Evolutionary conservation across 2,888 invertebrate species (phyloP), one percentile per base, ranked within the genome.

Genomic region (Teleiodes luculella): DNA sequence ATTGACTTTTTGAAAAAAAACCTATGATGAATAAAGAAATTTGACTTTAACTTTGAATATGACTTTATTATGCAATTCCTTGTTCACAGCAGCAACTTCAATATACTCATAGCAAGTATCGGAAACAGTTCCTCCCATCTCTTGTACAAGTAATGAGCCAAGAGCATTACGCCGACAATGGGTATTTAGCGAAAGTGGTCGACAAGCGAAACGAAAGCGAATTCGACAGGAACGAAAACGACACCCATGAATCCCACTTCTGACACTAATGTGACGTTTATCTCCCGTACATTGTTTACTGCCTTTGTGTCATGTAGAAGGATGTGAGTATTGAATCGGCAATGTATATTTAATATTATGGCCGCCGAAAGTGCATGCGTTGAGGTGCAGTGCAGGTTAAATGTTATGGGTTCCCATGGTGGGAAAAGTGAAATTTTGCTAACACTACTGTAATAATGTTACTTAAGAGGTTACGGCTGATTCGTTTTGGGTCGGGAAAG

Each of bases 141-240:
- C 35, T 48, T 35, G 60, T 56, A 54, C 59, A 54, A 55, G 62
- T 59, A 57, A 64, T 57, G 56, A 50, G 56, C 51, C 58, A 60
- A 56, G 45, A 51, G 50, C 58, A 65, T 67, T 64, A 66, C 60
- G 61, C 59, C 65, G 61, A 64, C 64, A 62, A 67, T 64, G 57
- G 60, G 64, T 65, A 67, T 69, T 67, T 67, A 67, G 69, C 66
- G 69, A 69, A 67, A 69, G 66, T 67, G 61, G 57, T 55, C 52
- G 64, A 64, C 55, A 57, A 48, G 63, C 52, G 64, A 64, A 56
- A 57, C 52, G 64, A 64, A 61, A 64, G 62, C 59, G 64, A 65
- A 64, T 61, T 60, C 58, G 61, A 62, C 58, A 60, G 59, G 54
- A 53, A 58, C 53, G 49, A 47, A 18, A 6, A 36, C 43, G n/a